These are phyloP conservation scores for Microctenopoma lineatum DNA, from an alignment of 2,797 vertebrate species.

Conservation along the genomic window DNA sequence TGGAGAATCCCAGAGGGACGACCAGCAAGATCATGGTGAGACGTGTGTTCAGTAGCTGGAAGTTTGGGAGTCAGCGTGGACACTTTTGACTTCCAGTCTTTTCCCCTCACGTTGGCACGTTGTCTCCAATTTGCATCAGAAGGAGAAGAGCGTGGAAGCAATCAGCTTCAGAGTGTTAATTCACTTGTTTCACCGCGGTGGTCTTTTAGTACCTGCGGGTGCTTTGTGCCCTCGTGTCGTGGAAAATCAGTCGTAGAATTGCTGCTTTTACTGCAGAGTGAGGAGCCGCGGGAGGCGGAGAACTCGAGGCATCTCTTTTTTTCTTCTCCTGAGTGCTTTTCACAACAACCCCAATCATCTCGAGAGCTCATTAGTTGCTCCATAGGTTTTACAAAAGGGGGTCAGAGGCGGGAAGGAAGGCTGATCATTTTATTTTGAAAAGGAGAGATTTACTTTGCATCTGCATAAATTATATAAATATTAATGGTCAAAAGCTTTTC, in stretches of 20 bases:
- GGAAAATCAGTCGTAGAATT: constrained; percentile 20
- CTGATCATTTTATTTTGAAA: constrained; percentile 1
- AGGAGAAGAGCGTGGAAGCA: neutral
- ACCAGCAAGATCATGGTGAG: constrained; percentile 96
- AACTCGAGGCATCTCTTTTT: neutral
- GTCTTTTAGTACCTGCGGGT: constrained; percentile 34
- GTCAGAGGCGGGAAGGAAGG: constrained; percentile 22
- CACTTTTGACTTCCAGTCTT: no score
- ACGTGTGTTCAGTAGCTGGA: neutral
- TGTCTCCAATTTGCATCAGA: constrained; percentile 10
- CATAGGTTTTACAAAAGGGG: constrained; percentile 15
- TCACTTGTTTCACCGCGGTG: constrained; percentile 20
- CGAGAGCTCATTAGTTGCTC: constrained; percentile 54
- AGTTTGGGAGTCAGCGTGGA: no score
- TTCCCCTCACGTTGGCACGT: neutral
- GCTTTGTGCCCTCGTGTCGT: neutral
- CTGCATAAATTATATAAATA: neutral
- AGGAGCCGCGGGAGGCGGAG: constrained; percentile 27
- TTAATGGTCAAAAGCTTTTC: neutral
- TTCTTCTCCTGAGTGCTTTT: constrained; percentile 24
- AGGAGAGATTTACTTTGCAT: neutral
- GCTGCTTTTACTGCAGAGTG: neutral
- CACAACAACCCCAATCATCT: constrained; percentile 51
- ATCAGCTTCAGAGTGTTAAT: constrained; percentile 20
- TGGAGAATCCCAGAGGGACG: constrained; percentile 94